phyloP scores from a whole-genome alignment of 92 coral and sea anemone genomes.

The Nematostella vectensis region DNA sequence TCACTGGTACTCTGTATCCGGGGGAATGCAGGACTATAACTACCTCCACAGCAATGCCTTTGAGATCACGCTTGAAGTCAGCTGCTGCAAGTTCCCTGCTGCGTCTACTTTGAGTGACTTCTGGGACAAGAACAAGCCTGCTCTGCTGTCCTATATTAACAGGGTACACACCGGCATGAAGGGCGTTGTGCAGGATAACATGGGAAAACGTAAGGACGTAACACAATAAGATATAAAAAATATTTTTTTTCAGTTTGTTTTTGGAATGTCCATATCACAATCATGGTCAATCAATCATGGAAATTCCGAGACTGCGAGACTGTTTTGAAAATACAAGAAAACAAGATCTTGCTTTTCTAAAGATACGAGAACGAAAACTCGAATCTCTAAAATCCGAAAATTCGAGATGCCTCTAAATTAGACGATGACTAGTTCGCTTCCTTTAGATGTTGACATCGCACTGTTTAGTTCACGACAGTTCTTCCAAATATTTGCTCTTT shows the following conservation, averaged over 20 bases:
- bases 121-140: slow-evolving; percentile 71
- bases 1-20: slow-evolving; percentile 78
- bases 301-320: too few relatives aligned
- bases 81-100: slow-evolving; percentile 88
- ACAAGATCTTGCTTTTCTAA: too few relatives aligned
- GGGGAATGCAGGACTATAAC: slow-evolving; percentile 98
- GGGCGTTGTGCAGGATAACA: slow-evolving; percentile 61
- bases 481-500: too few relatives aligned
- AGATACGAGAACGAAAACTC: too few relatives aligned
- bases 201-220: slow-evolving; percentile 41
- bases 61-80: slow-evolving; percentile 88
- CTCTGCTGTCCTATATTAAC: slow-evolving; percentile 57
- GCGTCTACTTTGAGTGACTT: slow-evolving; percentile 28
- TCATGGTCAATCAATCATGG: too few relatives aligned
- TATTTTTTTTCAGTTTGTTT: not conserved
- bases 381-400: too few relatives aligned
- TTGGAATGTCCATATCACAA: not conserved
- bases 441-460: too few relatives aligned
- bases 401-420: too few relatives aligned
- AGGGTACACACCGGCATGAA: slow-evolving; percentile 82
- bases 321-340: too few relatives aligned
- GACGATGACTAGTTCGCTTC: too few relatives aligned
- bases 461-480: too few relatives aligned
- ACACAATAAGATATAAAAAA: too few relatives aligned
- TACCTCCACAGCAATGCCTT: slow-evolving; percentile 77